A percentile compares a stretch with the other conserved stretches of the same genome.
Conservation (phyloP, 2,797 vertebrate species). For the Falco naumanni region DNA sequence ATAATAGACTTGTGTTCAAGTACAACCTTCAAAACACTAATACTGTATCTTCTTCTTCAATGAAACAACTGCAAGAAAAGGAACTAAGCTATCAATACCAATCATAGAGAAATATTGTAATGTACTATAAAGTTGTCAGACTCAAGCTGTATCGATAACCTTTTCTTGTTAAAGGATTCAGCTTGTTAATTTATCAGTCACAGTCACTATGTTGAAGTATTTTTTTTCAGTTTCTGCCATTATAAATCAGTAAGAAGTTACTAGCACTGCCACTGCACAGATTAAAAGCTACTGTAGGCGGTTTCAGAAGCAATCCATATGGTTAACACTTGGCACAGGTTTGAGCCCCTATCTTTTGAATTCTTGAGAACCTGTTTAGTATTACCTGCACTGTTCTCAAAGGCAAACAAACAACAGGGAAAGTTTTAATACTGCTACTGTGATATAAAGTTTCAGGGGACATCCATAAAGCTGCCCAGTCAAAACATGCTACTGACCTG, state of each 20-base stretch:
- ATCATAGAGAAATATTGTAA: neutral
- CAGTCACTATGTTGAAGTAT: neutral
- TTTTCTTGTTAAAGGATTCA: neutral
- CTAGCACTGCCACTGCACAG: neutral
- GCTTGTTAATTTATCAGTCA: neutral
- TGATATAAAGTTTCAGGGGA: neutral
- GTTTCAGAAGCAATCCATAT: neutral
- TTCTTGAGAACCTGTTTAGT: neutral
- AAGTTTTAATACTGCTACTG: neutral
- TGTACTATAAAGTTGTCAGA: neutral
- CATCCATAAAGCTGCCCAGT: neutral
- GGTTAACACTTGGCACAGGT: neutral
- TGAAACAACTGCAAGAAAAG: neutral
- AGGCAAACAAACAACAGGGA: neutral
- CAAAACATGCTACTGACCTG: neutral
- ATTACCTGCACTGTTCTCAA: neutral
- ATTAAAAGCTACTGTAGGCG: neutral
- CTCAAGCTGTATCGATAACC: neutral
- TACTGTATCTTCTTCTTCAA: neutral
- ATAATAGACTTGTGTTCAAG: neutral
- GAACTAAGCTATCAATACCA: neutral
- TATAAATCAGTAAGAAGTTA: neutral
- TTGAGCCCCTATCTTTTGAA: neutral
- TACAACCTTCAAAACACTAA: neutral
- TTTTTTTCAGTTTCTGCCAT: neutral